A percentile compares a stretch with the other conserved stretches of the same genome.
These are phyloP conservation scores for Aplysina aerophoba DNA, from an alignment of 37 sponge, comb jelly and placozoan genomes.

Conservation along the genomic window DNA sequence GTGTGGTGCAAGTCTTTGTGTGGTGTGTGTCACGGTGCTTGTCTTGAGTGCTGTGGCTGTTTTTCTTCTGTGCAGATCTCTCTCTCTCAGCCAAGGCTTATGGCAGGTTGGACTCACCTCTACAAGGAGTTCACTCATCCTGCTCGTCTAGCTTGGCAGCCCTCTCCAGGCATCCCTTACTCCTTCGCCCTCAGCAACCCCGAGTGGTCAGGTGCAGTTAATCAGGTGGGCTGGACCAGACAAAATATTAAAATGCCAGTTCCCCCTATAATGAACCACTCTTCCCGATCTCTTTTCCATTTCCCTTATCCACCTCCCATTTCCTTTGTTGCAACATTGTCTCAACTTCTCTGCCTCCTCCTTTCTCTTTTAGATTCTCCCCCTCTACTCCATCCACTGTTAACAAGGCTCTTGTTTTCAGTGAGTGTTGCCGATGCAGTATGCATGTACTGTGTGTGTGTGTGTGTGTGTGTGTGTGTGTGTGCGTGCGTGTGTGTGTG, in stretches of 20 bases:
- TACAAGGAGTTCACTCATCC: background rate
- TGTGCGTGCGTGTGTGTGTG: constrained; percentile 3
- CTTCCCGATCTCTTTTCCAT: too few species aligned
- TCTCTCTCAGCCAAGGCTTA: constrained; percentile 17
- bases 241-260: background rate
- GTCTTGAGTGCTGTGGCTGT: background rate
- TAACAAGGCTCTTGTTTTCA: too few species aligned
- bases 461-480: constrained; percentile 25
- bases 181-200: constrained; percentile 65
- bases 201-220: constrained; percentile 60
- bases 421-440: too few species aligned
- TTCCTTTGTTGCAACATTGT: too few species aligned
- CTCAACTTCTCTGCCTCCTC: too few species aligned
- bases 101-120: background rate
- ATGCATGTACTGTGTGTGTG: constrained; percentile 15
- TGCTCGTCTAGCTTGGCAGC: constrained; percentile 58
- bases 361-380: too few species aligned
- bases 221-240: constrained; percentile 7
- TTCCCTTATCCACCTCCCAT: too few species aligned
- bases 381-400: too few species aligned
- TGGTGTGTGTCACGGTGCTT: too few species aligned
- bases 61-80: background rate
- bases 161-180: constrained; percentile 19
- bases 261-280: background rate
- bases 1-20: too few species aligned